Conservation (phyloP, 2,113 vertebrate genomes). For the Clarias batrachus region DNA sequence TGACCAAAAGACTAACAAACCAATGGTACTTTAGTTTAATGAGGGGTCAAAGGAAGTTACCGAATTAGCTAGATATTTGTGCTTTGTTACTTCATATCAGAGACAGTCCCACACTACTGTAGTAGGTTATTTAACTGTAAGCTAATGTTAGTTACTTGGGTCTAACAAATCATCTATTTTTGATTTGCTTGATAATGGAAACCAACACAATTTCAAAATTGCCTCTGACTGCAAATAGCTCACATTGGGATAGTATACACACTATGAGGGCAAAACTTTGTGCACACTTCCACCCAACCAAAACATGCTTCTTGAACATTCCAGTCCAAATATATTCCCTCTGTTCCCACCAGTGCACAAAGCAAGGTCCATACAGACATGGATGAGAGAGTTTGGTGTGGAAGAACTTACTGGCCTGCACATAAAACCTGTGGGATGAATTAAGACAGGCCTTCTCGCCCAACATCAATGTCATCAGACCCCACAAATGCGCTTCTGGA, state of each 20-base stretch:
- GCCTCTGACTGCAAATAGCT: neutral
- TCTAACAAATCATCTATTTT: neutral
- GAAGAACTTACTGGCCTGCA: too few species aligned
- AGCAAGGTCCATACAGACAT: too few species aligned
- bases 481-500: too few species aligned
- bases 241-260: neutral
- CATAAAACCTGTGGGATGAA: too few species aligned
- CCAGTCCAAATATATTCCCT: neutral
- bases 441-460: too few species aligned
- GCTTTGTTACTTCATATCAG: neutral
- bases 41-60: neutral
- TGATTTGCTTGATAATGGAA: neutral
- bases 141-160: neutral
- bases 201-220: neutral
- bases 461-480: too few species aligned
- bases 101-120: neutral
- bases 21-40: neutral
- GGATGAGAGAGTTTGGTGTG: too few species aligned
- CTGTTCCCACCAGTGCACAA: neutral
- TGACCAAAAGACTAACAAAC: too few species aligned
- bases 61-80: neutral
- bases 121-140: neutral
- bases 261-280: neutral
- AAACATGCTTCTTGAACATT: neutral
- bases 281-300: neutral